Evolutionary conservation across 2,888 invertebrate genomes (phyloP).

Genomic region (Anoncus sp.): DNA sequence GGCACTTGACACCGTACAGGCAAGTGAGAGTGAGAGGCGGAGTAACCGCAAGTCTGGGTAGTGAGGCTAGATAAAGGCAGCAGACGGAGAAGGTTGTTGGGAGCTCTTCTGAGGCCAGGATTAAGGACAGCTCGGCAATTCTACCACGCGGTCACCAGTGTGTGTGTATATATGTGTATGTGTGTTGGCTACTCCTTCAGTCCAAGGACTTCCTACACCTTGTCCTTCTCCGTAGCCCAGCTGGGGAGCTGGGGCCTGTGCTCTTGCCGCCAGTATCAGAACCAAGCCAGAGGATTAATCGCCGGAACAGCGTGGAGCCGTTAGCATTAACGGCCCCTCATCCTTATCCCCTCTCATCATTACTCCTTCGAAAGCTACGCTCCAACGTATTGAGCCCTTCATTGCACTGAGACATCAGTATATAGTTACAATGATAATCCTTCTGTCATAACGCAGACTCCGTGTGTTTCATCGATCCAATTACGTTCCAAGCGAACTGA

Average conservation of each 20-base stretch:
- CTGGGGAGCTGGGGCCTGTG: too few species aligned
- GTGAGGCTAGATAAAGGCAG: constrained; percentile 19
- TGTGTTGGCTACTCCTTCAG: constrained; percentile 62
- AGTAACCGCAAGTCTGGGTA: constrained; percentile 15
- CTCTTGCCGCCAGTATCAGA: constrained; percentile 60
- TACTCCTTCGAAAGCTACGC: constrained; percentile 30
- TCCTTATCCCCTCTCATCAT: constrained; percentile 49
- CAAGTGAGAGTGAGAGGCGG: constrained; percentile 48
- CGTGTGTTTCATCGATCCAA: background rate
- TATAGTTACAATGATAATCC: constrained; percentile 18
- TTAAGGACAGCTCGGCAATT: constrained; percentile 71
- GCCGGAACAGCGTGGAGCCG: constrained; percentile 64
- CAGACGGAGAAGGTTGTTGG: constrained; percentile 20
- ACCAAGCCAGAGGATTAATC: constrained; percentile 72
- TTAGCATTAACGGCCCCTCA: constrained; percentile 72
- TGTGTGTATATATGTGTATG: too few species aligned
- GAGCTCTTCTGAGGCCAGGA: constrained; percentile 62
- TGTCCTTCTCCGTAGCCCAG: constrained; percentile 44
- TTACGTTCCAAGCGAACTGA: background rate
- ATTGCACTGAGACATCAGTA: too few species aligned
- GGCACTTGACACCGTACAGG: constrained; percentile 49
- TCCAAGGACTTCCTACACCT: constrained; percentile 50
- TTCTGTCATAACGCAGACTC: background rate
- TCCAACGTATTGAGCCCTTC: constrained; percentile 2
- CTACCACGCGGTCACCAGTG: too few species aligned